Conservation (phyloP, 2,113 vertebrate genomes). For the Leiothrix lutea region DNA sequence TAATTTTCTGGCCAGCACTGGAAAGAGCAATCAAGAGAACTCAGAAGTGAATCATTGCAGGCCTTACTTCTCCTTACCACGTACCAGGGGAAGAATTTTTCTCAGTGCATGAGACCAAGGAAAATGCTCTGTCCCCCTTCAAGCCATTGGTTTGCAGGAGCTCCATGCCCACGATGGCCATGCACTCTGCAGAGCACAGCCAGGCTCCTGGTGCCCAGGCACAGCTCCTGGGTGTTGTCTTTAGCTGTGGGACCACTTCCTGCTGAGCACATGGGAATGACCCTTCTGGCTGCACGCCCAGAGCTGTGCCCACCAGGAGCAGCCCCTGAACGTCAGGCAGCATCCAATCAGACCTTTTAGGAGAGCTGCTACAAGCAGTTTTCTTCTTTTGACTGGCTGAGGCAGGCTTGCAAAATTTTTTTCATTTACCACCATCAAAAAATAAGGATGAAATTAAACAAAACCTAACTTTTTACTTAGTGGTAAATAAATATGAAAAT, state of each 20-base stretch:
- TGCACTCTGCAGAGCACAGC: rapidly evolving
- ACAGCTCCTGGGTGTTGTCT: background rate
- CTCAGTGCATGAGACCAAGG: background rate
- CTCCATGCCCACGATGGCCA: background rate
- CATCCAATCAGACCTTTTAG: background rate
- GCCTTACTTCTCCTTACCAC: background rate
- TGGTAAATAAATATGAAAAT: background rate
- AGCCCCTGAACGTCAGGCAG: background rate
- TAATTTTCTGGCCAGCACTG: background rate
- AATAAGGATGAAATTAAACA: background rate
- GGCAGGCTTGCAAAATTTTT: background rate
- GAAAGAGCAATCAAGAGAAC: background rate
- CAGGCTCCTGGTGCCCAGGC: background rate
- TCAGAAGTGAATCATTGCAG: background rate
- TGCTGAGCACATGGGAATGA: background rate
- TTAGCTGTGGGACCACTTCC: background rate
- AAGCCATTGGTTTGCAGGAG: background rate
- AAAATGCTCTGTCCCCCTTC: background rate
- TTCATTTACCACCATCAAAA: background rate
- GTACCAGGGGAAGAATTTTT: background rate
- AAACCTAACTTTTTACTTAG: background rate
- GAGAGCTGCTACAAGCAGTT: background rate
- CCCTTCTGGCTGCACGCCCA: rapidly evolving
- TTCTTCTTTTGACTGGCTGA: background rate
- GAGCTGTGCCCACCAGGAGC: background rate